These are phyloP conservation scores for Hemichromis elongatus DNA, from an alignment of 2,113 vertebrate genomes.

Conservation along the genomic window DNA sequence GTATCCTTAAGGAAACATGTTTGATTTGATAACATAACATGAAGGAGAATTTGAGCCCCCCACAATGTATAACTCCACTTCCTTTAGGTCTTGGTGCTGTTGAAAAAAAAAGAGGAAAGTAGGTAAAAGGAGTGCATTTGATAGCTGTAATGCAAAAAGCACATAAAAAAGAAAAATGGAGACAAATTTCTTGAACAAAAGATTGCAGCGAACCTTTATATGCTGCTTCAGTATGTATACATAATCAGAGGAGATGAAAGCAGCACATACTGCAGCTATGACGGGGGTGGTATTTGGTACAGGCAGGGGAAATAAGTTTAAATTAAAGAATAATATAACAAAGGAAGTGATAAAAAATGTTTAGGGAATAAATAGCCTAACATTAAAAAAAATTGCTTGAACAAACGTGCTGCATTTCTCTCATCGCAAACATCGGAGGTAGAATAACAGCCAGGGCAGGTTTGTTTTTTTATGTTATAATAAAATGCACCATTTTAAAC, in stretches of 20 bases:
- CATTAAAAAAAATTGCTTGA: neutral
- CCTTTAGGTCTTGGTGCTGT: neutral
- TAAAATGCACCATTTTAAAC: neutral
- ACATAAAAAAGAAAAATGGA: neutral
- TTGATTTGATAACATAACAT: constrained; percentile 36
- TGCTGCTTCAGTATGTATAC: neutral
- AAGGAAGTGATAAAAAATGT: neutral
- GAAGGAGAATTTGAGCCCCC: neutral
- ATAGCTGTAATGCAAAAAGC: neutral
- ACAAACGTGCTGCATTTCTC: neutral
- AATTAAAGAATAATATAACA: neutral
- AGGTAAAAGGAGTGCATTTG: neutral
- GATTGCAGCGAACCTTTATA: neutral
- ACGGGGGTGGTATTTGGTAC: neutral
- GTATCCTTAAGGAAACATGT: constrained; percentile 14
- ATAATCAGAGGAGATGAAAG: neutral
- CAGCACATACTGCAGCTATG: neutral
- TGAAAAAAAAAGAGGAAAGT: neutral
- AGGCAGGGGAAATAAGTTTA: neutral
- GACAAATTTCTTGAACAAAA: neutral
- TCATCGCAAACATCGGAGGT: neutral
- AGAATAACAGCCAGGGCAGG: neutral
- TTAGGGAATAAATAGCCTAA: neutral
- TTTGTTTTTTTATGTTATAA: rapidly evolving
- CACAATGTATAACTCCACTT: neutral